Evolutionary conservation across 2,797 vertebrate genomes (phyloP).

Genomic region (Micromesistius poutassou): DNA sequence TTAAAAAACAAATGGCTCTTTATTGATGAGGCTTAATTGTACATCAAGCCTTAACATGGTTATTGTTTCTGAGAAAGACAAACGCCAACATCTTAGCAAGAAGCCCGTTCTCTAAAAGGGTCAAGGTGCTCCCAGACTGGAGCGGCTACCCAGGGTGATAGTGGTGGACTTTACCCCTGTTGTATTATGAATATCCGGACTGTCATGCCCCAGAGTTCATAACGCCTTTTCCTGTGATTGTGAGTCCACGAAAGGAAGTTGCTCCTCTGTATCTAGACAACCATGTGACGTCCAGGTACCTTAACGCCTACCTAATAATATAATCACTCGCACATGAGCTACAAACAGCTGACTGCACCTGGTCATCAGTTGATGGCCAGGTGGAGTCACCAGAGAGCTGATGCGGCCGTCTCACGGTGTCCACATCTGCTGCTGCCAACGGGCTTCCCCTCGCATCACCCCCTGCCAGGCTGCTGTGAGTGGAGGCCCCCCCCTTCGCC

Average conservation of each 20-base stretch:
- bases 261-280: neutral
- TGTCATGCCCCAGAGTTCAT: neutral
- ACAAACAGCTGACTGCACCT: neutral
- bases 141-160: neutral
- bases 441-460: slow-evolving; percentile 45
- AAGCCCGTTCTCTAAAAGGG: neutral
- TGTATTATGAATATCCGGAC: neutral
- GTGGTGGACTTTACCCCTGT: neutral
- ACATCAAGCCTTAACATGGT: neutral
- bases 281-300: neutral
- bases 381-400: slow-evolving; percentile 14
- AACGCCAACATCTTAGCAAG: neutral
- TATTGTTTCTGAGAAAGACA: neutral
- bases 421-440: slow-evolving; percentile 44
- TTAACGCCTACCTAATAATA: neutral
- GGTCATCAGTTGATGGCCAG: slow-evolving; percentile 18
- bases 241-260: neutral
- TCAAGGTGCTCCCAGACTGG: neutral
- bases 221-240: neutral
- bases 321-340: neutral
- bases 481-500: slow-evolving; percentile 25
- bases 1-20: neutral
- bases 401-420: slow-evolving; percentile 26
- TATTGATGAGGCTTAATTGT: neutral
- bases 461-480: slow-evolving; percentile 37